Evolutionary conservation across 2,113 vertebrate genomes (phyloP), one percentile per base, ranked within the genome.

Genomic region (Tetrao urogallus): DNA sequence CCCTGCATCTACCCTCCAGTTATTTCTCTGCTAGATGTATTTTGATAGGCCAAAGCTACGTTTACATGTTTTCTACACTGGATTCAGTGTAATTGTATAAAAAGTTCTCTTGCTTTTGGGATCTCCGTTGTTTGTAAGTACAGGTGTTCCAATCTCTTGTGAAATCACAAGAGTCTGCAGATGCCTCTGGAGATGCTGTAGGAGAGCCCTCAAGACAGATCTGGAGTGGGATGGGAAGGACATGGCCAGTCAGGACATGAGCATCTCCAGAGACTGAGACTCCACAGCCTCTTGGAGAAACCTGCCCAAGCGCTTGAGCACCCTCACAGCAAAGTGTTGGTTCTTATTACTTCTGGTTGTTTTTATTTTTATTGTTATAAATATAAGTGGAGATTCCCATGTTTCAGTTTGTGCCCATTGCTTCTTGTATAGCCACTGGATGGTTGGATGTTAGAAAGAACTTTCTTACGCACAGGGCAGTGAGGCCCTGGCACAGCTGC

Each of bases 141-240:
- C 57, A 6, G 28, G 10, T 76, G 18, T 42, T 57, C 1, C 64
- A 65, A 9, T 66, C 52, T 54, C 27, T 27, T 74, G 25, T 18
- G 43, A 28, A 38, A 36, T 50, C 67, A 36, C 30, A 45, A 34
- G 8, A 1, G 15, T 43, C 47, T 16, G 12, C 0, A 1, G 17
- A 5, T 16, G 22, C 9, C 16, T 69, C 65, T 88, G 30, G 38
- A 65, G 54, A 13, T 58, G 10, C 34, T 48, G 25, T 52, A 28
- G 18, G 13, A 61, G 43, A n/a, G 13, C 15, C 18, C 40, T 34
- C 36, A 58, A 58, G 71, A 14, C 11, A 14, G 13, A 2, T 71
- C 43, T 52, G 28, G 5, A 56, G 5, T 7, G 65, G 27, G 11
- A 65, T 78, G 7, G 6, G 22, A 12, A 65, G 48, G 28, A 42